Evolutionary conservation across 1,140 invertebrate species (phyloP), one percentile per base, ranked within the genome.

Genomic region (Drosophila ohnishii): DNA sequence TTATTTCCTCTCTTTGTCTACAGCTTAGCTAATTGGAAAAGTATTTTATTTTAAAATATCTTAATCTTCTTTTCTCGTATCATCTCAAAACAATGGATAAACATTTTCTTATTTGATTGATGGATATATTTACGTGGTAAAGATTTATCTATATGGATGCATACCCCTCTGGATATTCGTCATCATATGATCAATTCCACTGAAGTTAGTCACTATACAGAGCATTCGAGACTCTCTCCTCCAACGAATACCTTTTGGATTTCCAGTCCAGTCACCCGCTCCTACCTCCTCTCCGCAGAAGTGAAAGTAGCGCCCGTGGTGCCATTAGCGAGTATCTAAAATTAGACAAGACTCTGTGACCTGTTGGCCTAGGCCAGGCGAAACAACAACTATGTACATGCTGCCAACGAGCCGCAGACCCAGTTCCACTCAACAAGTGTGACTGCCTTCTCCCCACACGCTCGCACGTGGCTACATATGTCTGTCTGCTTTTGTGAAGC

Each of bases 291-390:
- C 32, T 7, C 14, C 8, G 22, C n/a, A 55, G 64, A 69, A 69
- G 65, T 69, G 65, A 66, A 69, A 69, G 65, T 69, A 69, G 65
- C 62, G 47, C 37, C 65, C 32, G 62, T 39, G 62, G 62, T 42
- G 61, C 65, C 65, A 69, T 69, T 69, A 69, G 65, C 65, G 62
- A 16, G 65, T 67, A 28, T 69, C 65, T 66, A 66, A 69, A 69
- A 66, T 55, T 69, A 69, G 65, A 69, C 65, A 67, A 44, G 62
- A 40, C 65, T 69, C 16, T 37, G 65, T 69, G 65, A 69, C 65
- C 65, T 69, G 65, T 69, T 69, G 65, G 65, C 65, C 65, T 69
- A 69, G 65, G 65, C 60, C 60, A 63, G 58, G 58, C 56, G 28
- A 63, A 40, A 28, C 62, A 56, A 34, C 53, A 9, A 16, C 53